These are phyloP conservation scores for Struthio camelus DNA, from an alignment of 2,113 vertebrate genomes.

Conservation along the genomic window DNA sequence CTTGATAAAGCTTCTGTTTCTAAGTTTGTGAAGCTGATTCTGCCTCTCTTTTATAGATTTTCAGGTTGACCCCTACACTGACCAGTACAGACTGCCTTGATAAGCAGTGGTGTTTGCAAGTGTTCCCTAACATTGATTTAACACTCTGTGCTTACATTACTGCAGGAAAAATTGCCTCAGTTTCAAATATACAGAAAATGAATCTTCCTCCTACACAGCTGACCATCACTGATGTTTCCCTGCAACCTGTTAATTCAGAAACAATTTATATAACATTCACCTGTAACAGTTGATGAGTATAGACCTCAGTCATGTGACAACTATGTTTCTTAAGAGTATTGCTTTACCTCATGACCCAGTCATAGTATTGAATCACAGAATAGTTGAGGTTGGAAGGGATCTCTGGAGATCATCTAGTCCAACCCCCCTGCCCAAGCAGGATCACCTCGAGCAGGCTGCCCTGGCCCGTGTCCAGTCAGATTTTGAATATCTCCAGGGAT, in stretches of 20 bases:
- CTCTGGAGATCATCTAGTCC: neutral
- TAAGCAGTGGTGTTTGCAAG: neutral
- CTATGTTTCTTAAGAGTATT: neutral
- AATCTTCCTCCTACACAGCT: neutral
- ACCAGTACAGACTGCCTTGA: neutral
- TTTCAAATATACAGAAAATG: neutral
- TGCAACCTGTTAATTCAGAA: neutral
- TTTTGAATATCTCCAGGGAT: neutral
- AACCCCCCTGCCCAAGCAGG: too few relatives aligned
- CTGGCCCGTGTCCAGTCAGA: too few relatives aligned
- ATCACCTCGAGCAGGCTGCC: rapidly evolving
- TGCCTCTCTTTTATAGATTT: neutral
- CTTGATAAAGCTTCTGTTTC: neutral
- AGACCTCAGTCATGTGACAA: neutral
- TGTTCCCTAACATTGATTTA: neutral
- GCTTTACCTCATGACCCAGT: neutral
- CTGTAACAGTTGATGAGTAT: neutral
- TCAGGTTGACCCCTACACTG: neutral
- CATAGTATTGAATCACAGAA: neutral
- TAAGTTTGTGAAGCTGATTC: neutral
- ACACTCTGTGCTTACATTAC: neutral
- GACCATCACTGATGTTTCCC: neutral
- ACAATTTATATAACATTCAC: neutral
- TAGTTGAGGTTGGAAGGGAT: neutral
- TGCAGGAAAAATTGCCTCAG: neutral